Conservation (phyloP, 2,888 invertebrate genomes). For the Dusona sp. region DNA sequence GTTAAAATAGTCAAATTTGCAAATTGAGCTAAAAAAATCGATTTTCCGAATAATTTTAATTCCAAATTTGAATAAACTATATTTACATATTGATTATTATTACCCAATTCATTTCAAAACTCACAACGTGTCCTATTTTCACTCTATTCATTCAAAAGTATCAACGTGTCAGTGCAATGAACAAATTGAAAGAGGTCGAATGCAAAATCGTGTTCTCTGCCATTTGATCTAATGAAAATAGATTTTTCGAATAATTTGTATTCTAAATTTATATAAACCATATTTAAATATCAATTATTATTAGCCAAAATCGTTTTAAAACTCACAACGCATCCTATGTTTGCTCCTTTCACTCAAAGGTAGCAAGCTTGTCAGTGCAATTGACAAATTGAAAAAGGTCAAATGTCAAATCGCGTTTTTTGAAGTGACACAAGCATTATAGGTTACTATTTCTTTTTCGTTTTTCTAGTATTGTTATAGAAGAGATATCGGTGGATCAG, state of each 20-base stretch:
- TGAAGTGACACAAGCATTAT: not conserved
- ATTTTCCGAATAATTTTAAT: not conserved
- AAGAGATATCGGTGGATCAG: no score
- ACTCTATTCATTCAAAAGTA: not conserved
- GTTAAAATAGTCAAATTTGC: not conserved
- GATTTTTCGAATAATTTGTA: not conserved
- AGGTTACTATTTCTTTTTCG: not conserved
- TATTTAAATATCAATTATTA: not conserved
- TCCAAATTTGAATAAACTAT: not conserved
- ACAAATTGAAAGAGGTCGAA: conserved; percentile 7
- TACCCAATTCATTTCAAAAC: not conserved
- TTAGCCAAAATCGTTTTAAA: not conserved
- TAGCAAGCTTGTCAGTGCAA: not conserved
- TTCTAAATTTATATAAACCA: not conserved
- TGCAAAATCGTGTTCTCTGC: not conserved
- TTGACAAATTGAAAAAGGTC: conserved; percentile 9
- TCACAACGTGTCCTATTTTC: no score
- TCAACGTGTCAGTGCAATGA: no score
- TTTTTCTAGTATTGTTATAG: not conserved
- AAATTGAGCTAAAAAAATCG: not conserved
- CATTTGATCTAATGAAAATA: no score
- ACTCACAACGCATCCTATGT: no score
- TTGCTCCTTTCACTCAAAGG: not conserved
- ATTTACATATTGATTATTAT: not conserved
- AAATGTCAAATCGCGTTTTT: not conserved